Evolutionary conservation across 2,113 vertebrate species (phyloP).

Genomic region (Eulacestoma nigropectus): DNA sequence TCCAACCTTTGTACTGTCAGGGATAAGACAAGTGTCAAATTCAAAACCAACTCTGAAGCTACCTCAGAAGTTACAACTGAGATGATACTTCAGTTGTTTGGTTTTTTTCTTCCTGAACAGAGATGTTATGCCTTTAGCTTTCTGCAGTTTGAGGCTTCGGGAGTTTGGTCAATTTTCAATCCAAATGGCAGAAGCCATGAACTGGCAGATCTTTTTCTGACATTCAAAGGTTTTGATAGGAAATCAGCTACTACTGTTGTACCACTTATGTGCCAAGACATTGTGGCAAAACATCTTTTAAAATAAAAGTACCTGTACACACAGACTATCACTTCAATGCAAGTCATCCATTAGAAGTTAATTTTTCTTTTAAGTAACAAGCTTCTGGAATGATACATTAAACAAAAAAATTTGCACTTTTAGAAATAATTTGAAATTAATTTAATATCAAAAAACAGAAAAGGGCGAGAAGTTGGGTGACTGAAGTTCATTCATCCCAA

Average conservation of each 20-base stretch:
- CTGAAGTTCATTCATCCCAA: neutral
- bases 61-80: neutral
- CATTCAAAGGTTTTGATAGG: neutral
- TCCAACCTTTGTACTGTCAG: neutral
- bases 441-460: neutral
- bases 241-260: neutral
- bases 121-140: neutral
- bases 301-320: neutral
- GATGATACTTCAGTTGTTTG: neutral
- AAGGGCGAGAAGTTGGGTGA: neutral
- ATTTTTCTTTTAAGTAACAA: neutral
- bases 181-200: neutral
- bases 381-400: neutral
- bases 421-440: neutral
- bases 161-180: neutral
- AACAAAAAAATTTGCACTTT: neutral
- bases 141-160: neutral
- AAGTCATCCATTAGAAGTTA: neutral
- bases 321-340: neutral
- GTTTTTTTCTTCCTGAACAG: neutral
- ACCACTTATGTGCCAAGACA: neutral
- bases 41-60: neutral
- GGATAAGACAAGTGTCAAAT: neutral
- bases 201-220: neutral
- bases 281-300: neutral